Evolutionary conservation across 2,888 invertebrate species (phyloP), one percentile per base, ranked within the genome.

Genomic region (Thymelicus acteon): DNA sequence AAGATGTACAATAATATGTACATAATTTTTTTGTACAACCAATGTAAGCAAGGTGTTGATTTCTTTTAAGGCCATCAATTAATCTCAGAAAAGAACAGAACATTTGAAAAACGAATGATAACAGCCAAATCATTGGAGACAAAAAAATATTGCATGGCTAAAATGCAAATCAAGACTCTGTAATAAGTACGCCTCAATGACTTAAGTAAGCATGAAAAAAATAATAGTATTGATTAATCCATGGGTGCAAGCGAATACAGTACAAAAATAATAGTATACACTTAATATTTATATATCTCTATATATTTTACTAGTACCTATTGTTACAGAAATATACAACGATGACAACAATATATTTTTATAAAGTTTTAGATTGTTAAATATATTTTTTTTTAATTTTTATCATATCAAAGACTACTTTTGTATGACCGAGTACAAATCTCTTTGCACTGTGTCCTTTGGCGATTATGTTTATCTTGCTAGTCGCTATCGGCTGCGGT

Each of bases 331-430:
- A 83, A 82, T 85, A 85, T 88, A 91, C 91, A 91, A 91, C 89
- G 89, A 91, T 85, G 85, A 82, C 87, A 86, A 89, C 87, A 92
- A 91, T 92, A 90, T 91, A 88, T 91, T 88, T 90, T 86, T 86
- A 83, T 85, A 83, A 84, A 81, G 77, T 84, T 86, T 86, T 88
- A 90, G 85, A 84, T 83, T 80, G 76, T 54, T 79, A 83, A 82
- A 76, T 78, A 75, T 80, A 77, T 75, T 75, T 77, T 78, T 78
- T 63, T 39, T 19, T 52, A 77, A 77, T 81, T 77, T 80, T 81
- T 87, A 86, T 87, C 85, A 88, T 89, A 89, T 90, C 89, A 88
- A 89, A 90, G 87, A 89, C 82, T 80, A 82, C 75, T 76, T 52
- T 74, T 79, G 77, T 79, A 80, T 77, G 73, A 76, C 70, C 74